A percentile compares a stretch with the other conserved stretches of the same genome.
phyloP scores from a whole-genome alignment of 2,888 invertebrate species.

The Beris morrisii region DNA sequence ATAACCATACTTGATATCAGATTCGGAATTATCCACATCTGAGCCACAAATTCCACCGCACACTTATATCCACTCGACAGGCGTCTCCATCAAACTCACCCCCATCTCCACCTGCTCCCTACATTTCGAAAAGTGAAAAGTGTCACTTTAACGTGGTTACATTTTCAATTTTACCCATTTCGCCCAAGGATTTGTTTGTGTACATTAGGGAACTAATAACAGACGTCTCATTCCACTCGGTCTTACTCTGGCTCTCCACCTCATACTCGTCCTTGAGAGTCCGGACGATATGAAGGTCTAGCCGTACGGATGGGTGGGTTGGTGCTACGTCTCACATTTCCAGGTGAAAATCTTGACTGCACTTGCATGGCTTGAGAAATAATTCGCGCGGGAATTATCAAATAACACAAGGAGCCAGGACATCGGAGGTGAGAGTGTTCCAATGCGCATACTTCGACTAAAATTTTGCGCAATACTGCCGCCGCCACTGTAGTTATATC shows the following conservation, averaged over 20 bases:
- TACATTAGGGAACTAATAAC: constrained; percentile 35
- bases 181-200: constrained; percentile 20
- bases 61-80: no score
- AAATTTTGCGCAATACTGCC: neutral
- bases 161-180: constrained; percentile 27
- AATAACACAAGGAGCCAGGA: neutral
- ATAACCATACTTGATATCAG: no score
- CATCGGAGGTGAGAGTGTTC: neutral
- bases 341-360: constrained; percentile 3
- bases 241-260: neutral
- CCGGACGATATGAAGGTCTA: no score
- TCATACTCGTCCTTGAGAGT: constrained; percentile 1
- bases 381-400: neutral
- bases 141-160: constrained; percentile 27
- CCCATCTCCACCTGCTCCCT: no score
- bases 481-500: constrained; percentile 16
- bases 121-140: constrained; percentile 1
- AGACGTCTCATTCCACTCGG: constrained; percentile 4
- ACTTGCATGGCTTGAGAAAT: constrained; percentile 19
- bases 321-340: no score
- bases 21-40: no score
- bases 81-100: no score
- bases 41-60: no score
- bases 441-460: constrained; percentile 7
- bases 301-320: no score